These are phyloP conservation scores for Calephelis nemesis DNA, from an alignment of 1,140 invertebrate genomes.

Conservation along the genomic window DNA sequence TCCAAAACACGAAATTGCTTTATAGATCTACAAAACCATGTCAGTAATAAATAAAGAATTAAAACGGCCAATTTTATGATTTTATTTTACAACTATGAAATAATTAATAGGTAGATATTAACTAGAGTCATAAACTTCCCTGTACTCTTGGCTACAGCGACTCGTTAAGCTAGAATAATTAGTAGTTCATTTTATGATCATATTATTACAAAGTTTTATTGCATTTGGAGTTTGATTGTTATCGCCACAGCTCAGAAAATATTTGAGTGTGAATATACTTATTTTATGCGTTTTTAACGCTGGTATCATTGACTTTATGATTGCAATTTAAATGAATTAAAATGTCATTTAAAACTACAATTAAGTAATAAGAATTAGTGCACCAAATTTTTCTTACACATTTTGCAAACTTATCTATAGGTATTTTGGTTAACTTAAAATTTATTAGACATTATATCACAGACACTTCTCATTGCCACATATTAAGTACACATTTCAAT, in stretches of 20 bases:
- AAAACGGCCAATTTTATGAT: constrained; percentile 7
- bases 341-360: background rate
- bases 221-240: constrained; percentile 21
- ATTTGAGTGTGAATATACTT: background rate
- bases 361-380: too few relatives aligned
- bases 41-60: constrained; percentile 15
- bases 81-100: constrained; percentile 13
- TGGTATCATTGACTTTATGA: background rate
- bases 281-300: constrained; percentile 17
- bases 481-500: too few relatives aligned
- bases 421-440: too few relatives aligned
- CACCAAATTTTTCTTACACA: too few relatives aligned
- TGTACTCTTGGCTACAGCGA: constrained; percentile 13
- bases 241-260: constrained; percentile 16
- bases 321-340: background rate
- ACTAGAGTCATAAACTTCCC: constrained; percentile 8
- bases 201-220: constrained; percentile 22
- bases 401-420: too few relatives aligned
- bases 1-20: constrained; percentile 1
- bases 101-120: constrained; percentile 12
- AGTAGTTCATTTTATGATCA: constrained; percentile 23
- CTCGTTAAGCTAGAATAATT: constrained; percentile 24
- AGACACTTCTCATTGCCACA: too few relatives aligned
- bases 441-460: too few relatives aligned
- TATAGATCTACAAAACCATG: constrained; percentile 9